Evolutionary conservation across 2,113 vertebrate genomes (phyloP).

Genomic region (Myanophis thanlyinensis): DNA sequence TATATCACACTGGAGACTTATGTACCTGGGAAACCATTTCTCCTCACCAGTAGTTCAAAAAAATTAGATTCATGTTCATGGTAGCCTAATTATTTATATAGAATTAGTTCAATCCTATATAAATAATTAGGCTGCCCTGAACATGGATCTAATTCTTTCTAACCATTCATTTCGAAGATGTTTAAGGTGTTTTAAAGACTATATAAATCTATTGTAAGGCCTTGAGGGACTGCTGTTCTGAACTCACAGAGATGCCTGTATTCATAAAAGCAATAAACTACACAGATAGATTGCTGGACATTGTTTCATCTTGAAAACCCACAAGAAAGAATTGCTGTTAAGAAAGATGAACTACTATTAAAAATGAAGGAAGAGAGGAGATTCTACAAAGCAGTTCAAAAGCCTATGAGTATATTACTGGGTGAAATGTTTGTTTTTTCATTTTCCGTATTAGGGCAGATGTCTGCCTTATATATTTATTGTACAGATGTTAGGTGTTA

Average conservation of each 20-base stretch:
- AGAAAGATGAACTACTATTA: not conserved
- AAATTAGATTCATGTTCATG: not conserved
- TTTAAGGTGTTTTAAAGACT: constrained; percentile 40
- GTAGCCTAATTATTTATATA: not conserved
- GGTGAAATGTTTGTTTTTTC: not conserved
- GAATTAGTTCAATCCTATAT: not conserved
- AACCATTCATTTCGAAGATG: constrained; percentile 19
- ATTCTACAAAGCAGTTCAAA: not conserved
- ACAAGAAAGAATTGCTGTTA: not conserved
- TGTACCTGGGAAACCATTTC: not conserved
- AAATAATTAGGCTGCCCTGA: not conserved
- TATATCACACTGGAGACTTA: not conserved
- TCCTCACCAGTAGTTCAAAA: not conserved
- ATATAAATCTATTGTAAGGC: constrained; percentile 40
- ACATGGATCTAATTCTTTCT: constrained; percentile 8
- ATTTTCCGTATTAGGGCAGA: not conserved
- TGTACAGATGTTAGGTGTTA: not conserved
- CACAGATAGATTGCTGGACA: not conserved
- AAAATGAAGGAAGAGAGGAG: not conserved
- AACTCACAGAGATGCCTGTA: constrained; percentile 21
- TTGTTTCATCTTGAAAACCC: constrained; percentile 17
- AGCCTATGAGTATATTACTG: accelerated
- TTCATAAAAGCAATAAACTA: constrained; percentile 42
- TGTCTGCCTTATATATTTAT: not conserved
- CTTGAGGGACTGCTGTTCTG: constrained; percentile 33